phyloP scores from a whole-genome alignment of 2,113 vertebrate species.

The Balaenoptera acutorostrata region DNA sequence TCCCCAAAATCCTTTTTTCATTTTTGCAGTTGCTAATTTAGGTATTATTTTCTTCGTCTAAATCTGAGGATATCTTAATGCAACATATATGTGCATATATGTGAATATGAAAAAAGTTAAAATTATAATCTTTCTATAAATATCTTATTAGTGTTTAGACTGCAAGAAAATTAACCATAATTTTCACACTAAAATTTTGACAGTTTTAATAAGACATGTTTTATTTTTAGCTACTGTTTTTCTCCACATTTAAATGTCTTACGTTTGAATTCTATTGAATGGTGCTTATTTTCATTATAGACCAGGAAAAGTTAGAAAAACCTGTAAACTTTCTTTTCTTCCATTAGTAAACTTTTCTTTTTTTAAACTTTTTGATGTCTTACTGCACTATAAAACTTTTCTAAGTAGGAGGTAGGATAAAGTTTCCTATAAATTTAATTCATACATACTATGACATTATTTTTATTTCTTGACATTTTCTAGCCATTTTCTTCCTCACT shows the following conservation, averaged over 20 bases:
- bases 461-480: constrained; percentile 35
- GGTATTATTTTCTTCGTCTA: not conserved
- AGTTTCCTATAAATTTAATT: not conserved
- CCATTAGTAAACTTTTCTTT: not conserved
- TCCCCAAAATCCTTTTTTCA: not conserved
- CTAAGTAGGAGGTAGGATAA: not conserved
- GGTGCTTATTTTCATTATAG: constrained; percentile 18
- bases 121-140: not conserved
- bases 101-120: not conserved
- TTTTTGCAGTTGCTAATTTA: not conserved
- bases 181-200: not conserved
- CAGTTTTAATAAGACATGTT: not conserved
- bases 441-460: not conserved
- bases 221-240: not conserved
- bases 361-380: not conserved
- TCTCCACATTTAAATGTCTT: not conserved
- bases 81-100: not conserved
- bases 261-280: not conserved
- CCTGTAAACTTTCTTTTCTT: constrained; percentile 12
- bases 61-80: not conserved
- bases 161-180: constrained; percentile 24
- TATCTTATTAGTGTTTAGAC: not conserved
- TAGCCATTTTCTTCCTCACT: not conserved
- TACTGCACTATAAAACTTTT: constrained; percentile 14
- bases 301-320: not conserved